These are phyloP conservation scores for Drosophila pegasa DNA, from an alignment of 2,888 invertebrate species.

Conservation along the genomic window DNA sequence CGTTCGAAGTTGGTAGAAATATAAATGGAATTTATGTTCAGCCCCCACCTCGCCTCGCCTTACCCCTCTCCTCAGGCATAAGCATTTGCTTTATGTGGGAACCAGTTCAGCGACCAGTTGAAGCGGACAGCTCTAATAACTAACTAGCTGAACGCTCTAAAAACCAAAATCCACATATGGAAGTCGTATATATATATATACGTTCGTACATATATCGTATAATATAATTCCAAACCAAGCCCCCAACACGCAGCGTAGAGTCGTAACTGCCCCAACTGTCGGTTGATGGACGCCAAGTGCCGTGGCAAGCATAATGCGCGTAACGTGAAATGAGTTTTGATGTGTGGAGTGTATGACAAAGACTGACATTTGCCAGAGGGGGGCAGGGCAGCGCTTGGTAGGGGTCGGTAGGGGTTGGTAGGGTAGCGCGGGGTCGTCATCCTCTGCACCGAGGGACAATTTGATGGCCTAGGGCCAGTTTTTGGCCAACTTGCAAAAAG, in stretches of 20 bases:
- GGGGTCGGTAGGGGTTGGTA: neutral
- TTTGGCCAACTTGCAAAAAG: slow-evolving; percentile 40
- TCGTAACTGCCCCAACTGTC: slow-evolving; percentile 51
- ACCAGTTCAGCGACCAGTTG: slow-evolving; percentile 50
- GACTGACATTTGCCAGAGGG: slow-evolving; percentile 43
- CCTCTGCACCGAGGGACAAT: slow-evolving; percentile 38
- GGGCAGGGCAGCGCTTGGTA: too few species aligned
- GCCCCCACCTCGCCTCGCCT: slow-evolving; percentile 21
- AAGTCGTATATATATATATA: slow-evolving; percentile 9
- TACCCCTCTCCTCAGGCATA: neutral
- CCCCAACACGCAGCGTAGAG: slow-evolving; percentile 42
- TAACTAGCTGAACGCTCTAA: slow-evolving; percentile 46
- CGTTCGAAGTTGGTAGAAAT: slow-evolving; percentile 54
- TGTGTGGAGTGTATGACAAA: slow-evolving; percentile 40
- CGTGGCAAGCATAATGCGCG: slow-evolving; percentile 78
- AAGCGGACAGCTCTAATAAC: slow-evolving; percentile 59
- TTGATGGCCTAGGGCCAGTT: slow-evolving; percentile 56
- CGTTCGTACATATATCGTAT: slow-evolving; percentile 19
- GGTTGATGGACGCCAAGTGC: slow-evolving; percentile 72
- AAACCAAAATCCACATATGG: slow-evolving; percentile 20
- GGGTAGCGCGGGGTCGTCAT: slow-evolving; percentile 7
- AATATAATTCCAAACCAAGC: slow-evolving; percentile 57
- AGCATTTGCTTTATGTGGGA: slow-evolving; percentile 58
- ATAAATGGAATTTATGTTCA: slow-evolving; percentile 78
- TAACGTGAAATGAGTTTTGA: slow-evolving; percentile 76